These are phyloP conservation scores for Solenopsis invicta DNA, from an alignment of 1,140 invertebrate genomes.

Conservation along the genomic window DNA sequence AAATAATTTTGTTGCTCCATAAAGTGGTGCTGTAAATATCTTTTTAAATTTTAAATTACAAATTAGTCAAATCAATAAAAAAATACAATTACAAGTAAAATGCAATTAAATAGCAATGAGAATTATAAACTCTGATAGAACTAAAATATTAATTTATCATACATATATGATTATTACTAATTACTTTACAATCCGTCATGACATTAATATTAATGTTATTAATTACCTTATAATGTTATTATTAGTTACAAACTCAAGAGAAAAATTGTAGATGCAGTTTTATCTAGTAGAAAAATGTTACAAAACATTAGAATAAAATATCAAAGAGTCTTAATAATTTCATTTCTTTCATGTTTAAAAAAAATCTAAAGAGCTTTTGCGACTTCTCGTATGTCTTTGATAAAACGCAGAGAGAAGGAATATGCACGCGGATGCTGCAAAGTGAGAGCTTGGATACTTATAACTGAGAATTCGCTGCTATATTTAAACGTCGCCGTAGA, in stretches of 20 bases:
- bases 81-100: background rate
- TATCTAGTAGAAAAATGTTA: background rate
- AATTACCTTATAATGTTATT: background rate
- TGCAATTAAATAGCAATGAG: background rate
- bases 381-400: slow-evolving; percentile 38
- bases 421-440: slow-evolving; percentile 63
- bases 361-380: background rate
- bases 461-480: slow-evolving; percentile 74
- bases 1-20: background rate
- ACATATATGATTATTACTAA: background rate
- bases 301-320: background rate
- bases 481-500: slow-evolving; percentile 81
- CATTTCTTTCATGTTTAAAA: background rate
- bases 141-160: background rate
- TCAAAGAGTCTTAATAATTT: background rate
- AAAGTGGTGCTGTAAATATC: background rate
- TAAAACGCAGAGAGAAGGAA: slow-evolving; percentile 51
- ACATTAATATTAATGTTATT: background rate
- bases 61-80: background rate
- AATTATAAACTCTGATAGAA: background rate
- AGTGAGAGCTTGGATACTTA: slow-evolving; percentile 61
- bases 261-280: background rate
- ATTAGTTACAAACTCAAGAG: background rate
- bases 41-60: background rate
- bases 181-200: background rate